A percentile compares a stretch with the other conserved stretches of the same genome.
Evolutionary conservation across 1,140 invertebrate genomes (phyloP).

Genomic region (Neodiprion pinetum): DNA sequence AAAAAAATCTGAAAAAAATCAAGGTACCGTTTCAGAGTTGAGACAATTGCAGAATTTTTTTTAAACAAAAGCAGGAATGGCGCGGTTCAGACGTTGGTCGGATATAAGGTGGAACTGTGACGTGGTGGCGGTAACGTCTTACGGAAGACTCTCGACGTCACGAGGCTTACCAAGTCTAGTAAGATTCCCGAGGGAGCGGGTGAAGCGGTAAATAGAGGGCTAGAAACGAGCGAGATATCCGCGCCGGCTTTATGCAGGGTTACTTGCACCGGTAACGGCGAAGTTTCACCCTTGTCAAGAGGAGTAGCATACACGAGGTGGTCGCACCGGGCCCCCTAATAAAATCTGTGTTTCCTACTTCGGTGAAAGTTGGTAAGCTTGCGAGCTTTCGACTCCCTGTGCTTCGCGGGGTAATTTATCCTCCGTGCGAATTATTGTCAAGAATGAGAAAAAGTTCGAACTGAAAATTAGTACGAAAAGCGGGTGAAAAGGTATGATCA

Average conservation of each 20-base stretch:
- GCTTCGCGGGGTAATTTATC: background rate
- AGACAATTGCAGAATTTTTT: too few relatives aligned
- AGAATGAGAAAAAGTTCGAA: background rate
- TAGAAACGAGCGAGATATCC: background rate
- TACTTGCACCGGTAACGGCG: background rate
- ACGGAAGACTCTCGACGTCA: background rate
- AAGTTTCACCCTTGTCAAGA: background rate
- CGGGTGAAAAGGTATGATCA: background rate
- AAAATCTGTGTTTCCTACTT: background rate
- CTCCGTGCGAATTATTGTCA: background rate
- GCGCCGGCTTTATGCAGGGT: conserved; percentile 21
- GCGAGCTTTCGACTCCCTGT: background rate
- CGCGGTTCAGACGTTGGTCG: too few relatives aligned
- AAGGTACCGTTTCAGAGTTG: too few relatives aligned
- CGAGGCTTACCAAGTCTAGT: conserved; percentile 4
- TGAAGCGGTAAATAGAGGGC: background rate
- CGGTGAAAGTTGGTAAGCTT: conserved; percentile 23
- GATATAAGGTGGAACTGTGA: too few relatives aligned
- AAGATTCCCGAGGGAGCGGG: background rate
- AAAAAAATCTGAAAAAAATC: too few relatives aligned
- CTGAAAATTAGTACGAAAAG: conserved; percentile 1
- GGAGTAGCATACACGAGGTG: too few relatives aligned
- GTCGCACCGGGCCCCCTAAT: too few relatives aligned
- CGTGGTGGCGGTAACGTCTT: too few relatives aligned
- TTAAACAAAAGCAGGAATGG: too few relatives aligned